Percentiles rank a stretch among this genome's conserved stretches.
These are phyloP conservation scores for Discoglossus pictus DNA, from an alignment of 2,797 vertebrate genomes.

Conservation along the genomic window DNA sequence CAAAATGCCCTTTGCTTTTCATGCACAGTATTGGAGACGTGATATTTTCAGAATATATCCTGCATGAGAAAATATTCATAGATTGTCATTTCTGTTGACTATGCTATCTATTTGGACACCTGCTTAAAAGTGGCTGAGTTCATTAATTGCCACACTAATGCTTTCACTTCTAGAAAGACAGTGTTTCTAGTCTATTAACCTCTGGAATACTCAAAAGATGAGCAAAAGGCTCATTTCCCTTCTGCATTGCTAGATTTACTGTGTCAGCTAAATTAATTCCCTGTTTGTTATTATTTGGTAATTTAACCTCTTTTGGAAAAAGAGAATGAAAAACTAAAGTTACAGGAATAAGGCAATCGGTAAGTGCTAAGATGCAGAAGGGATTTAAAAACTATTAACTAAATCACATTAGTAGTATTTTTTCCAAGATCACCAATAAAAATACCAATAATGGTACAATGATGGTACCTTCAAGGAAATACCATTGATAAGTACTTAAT, in stretches of 20 bases:
- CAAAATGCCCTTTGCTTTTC: no score
- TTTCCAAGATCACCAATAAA: no score
- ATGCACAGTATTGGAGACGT: background rate
- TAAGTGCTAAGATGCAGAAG: no score
- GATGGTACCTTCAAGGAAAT: no score
- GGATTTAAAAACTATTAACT: no score
- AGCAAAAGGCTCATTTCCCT: conserved; percentile 31
- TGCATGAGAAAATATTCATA: conserved; percentile 5
- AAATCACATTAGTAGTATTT: no score
- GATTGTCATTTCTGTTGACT: conserved; percentile 28
- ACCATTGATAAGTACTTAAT: no score
- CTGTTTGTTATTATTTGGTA: conserved; percentile 17
- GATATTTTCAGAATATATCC: background rate
- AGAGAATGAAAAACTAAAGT: no score
- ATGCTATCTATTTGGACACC: conserved; percentile 33
- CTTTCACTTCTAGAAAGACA: conserved; percentile 21
- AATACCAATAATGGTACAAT: no score
- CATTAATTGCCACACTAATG: conserved; percentile 36
- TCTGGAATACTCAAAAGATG: conserved; percentile 18
- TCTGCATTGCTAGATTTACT: conserved; percentile 14
- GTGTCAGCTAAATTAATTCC: conserved; percentile 9
- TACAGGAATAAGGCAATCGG: no score
- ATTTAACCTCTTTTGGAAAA: background rate
- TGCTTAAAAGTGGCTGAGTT: conserved; percentile 27
- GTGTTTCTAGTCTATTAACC: conserved; percentile 33